Conservation (phyloP, 2,797 vertebrate genomes). For the Sandelia bainsii region DNA sequence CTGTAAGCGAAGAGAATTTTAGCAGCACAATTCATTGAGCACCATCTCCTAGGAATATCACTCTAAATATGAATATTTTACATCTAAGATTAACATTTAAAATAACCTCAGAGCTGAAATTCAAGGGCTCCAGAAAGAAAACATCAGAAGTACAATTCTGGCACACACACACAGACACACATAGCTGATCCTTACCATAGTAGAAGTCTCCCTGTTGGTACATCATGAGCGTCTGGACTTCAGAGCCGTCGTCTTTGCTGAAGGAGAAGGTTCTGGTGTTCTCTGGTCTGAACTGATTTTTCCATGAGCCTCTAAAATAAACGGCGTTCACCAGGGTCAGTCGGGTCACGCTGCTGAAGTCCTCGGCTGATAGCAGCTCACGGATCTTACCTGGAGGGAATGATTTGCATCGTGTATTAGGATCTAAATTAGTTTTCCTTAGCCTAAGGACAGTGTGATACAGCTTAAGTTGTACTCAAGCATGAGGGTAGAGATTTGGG, state of each 20-base stretch:
- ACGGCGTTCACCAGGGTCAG: conserved; percentile 93
- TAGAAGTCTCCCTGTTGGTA: conserved; percentile 99
- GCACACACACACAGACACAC: not conserved
- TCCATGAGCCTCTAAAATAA: conserved; percentile 99
- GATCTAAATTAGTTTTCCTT: not conserved
- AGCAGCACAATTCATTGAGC: conserved; percentile 21
- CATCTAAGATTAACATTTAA: conserved; percentile 66
- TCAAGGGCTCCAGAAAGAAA: conserved; percentile 33
- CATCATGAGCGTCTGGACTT: conserved; percentile 99
- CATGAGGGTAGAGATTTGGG: not conserved
- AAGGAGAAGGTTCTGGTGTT: conserved; percentile 98
- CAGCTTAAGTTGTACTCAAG: not conserved
- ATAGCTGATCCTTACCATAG: conserved; percentile 86
- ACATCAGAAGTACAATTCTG: conserved; percentile 3
- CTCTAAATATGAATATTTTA: conserved; percentile 66
- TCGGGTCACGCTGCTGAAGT: conserved; percentile 90
- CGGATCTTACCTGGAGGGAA: conserved; percentile 89
- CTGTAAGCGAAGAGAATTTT: conserved; percentile 21
- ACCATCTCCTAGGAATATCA: conserved; percentile 40
- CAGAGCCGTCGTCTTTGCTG: conserved; percentile 96
- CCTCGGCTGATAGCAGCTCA: conserved; percentile 91
- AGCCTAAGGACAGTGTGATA: not conserved
- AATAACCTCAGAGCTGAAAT: conserved; percentile 61
- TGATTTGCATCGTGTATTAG: not conserved
- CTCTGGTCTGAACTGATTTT: conserved; percentile 96